These are phyloP conservation scores for Chloromyia formosa DNA, from an alignment of 2,888 invertebrate species.

Conservation along the genomic window DNA sequence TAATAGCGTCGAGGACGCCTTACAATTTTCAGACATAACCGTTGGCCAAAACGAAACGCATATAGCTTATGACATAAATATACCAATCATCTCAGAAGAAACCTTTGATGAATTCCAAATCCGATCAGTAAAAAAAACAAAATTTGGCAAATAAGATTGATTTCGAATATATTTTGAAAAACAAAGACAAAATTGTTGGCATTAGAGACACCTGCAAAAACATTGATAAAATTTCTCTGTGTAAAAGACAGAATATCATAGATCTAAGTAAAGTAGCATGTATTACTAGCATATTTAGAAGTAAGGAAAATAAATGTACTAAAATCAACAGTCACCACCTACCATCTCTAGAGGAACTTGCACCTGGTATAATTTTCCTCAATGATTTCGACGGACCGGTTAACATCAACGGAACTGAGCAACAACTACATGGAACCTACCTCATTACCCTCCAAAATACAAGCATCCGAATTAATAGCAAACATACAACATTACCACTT, in stretches of 20 bases:
- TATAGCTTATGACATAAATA: neutral
- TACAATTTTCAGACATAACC: neutral
- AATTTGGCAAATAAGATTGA: neutral
- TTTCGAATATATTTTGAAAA: neutral
- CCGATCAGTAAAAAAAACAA: neutral
- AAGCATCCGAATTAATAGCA: neutral
- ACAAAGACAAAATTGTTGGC: neutral
- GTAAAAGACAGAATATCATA: neutral
- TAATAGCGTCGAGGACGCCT: neutral
- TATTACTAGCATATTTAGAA: neutral
- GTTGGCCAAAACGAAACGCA: neutral
- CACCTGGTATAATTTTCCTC: neutral
- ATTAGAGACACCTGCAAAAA: neutral
- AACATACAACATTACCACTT: neutral
- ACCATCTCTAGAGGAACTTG: neutral
- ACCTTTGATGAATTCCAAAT: neutral
- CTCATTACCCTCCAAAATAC: slow-evolving; percentile 24
- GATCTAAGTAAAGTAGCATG: neutral
- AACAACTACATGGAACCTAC: neutral
- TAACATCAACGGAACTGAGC: neutral
- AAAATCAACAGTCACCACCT: neutral
- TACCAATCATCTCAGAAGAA: neutral
- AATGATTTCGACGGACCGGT: neutral
- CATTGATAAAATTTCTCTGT: neutral
- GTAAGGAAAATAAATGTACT: neutral